These are phyloP conservation scores for Zaprionus bogoriensis DNA, from an alignment of 2,888 invertebrate genomes.

Conservation along the genomic window DNA sequence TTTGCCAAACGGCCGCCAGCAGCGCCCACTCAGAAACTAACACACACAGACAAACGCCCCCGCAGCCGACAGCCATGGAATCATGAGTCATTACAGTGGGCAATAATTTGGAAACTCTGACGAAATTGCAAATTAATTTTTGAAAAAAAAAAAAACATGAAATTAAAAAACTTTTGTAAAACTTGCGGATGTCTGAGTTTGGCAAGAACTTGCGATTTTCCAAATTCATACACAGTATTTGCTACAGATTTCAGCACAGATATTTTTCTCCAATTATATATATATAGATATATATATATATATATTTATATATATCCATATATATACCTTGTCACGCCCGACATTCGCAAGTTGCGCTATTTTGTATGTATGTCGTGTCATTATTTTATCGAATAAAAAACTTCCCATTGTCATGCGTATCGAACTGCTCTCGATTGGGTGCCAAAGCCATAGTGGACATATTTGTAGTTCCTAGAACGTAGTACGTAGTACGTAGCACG, in stretches of 20 bases:
- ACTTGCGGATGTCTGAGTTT: constrained; percentile 38
- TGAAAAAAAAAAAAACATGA: constrained; percentile 21
- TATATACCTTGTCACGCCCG: too few species aligned
- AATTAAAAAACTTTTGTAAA: constrained; percentile 34
- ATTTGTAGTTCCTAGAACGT: constrained; percentile 33
- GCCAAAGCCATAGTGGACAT: constrained; percentile 58
- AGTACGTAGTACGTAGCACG: constrained; percentile 20
- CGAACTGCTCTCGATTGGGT: constrained; percentile 16
- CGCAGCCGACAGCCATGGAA: constrained; percentile 56
- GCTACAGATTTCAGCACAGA: too few species aligned
- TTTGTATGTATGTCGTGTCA: constrained; percentile 29
- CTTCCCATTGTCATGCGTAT: constrained; percentile 6
- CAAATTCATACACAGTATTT: too few species aligned
- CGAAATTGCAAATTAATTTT: constrained; percentile 47
- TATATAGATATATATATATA: too few species aligned
- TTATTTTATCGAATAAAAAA: constrained; percentile 49
- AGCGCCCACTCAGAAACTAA: too few species aligned
- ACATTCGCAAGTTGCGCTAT: constrained; percentile 57
- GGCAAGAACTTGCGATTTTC: neutral
- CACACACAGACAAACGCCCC: constrained; percentile 49
- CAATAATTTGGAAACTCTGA: constrained; percentile 43
- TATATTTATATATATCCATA: too few species aligned
- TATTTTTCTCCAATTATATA: too few species aligned
- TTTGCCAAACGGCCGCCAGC: constrained; percentile 79
- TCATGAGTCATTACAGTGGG: constrained; percentile 55